Base-by-base conservation (phyloP, 1,140 invertebrate species). In the Procambarus virginalis region DNA sequence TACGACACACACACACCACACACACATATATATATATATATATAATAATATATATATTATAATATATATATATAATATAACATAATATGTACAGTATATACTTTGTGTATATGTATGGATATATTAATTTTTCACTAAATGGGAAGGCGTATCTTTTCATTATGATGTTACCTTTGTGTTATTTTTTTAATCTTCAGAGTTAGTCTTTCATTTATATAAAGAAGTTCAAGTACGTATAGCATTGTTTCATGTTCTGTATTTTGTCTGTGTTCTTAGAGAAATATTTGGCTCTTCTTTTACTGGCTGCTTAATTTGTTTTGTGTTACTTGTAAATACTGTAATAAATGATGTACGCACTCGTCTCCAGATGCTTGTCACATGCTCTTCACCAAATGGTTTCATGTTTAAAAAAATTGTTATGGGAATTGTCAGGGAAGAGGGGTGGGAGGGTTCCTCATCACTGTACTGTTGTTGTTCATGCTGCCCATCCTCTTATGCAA, bases 121-220 rank as follows among this genome's bases (percentile, higher is more conserved):
- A 34, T 34, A 34, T 34, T 34, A n/a, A 34, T 34, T n/a, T 55
- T 84, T 51, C 17, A 58, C 70, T 76, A 10, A 78, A 60, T n/a
- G n/a, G 84, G 51, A 86, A 84, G 73, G 51, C 49, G 51, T 86
- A 20, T 58, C 51, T 48, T 55, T 86, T 73, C 75, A 77, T 86
- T 22, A 51, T 60, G 51, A 73, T 34, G 68, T 34, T 73, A 34
- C n/a, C n/a, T n/a, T 46, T 84, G 46, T 60, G n/a, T 86, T 77
- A 64, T n/a, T n/a, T 64, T n/a, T 58, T 49, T 51, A 60, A n/a
- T 86, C 22, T 34, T 34, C 34, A 34, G 34, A 77, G 70, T 78
- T 48, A 73, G 84, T 86, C 84, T 86, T 86, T 86, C 84, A 78
- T 86, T 51, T 60, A 22, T 86, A 75, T 86, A 34, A 34, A 45